Conservation (phyloP, 2,888 invertebrate species). For the Microplitis manilae region DNA sequence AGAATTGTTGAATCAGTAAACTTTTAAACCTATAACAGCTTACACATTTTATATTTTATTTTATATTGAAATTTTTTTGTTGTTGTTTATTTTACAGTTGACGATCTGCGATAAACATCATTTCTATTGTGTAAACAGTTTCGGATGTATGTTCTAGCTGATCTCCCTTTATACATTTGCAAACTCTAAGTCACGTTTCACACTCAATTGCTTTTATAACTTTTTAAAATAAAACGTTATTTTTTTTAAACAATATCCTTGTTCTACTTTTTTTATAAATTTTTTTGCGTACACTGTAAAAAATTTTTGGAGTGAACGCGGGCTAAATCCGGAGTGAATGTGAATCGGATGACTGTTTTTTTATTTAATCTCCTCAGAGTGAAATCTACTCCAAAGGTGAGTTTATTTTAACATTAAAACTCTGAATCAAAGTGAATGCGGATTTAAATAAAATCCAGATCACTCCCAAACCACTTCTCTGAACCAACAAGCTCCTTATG, state of each 20-base stretch:
- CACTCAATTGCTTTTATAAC: conserved; percentile 56
- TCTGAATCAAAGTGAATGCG: too few relatives aligned
- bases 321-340: too few relatives aligned
- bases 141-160: conserved; percentile 1
- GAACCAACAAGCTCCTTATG: too few relatives aligned
- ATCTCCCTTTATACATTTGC: conserved; percentile 12
- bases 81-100: background rate
- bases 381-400: too few relatives aligned
- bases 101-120: conserved; percentile 6
- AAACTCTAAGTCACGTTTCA: conserved; percentile 56
- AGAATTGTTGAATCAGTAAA: conserved; percentile 34
- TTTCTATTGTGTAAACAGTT: conserved; percentile 8
- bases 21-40: conserved; percentile 35
- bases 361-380: too few relatives aligned
- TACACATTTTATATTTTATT: background rate
- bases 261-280: background rate
- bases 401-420: too few relatives aligned
- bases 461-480: too few relatives aligned
- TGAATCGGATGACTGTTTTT: too few relatives aligned
- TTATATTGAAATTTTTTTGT: background rate
- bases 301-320: too few relatives aligned
- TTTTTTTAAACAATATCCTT: background rate
- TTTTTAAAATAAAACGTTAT: background rate
- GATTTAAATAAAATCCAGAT: too few relatives aligned
- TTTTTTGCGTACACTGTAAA: background rate